Evolutionary conservation across 1,140 invertebrate species (phyloP), one percentile per base, ranked within the genome.

Genomic region (Macrobrachium nipponense): DNA sequence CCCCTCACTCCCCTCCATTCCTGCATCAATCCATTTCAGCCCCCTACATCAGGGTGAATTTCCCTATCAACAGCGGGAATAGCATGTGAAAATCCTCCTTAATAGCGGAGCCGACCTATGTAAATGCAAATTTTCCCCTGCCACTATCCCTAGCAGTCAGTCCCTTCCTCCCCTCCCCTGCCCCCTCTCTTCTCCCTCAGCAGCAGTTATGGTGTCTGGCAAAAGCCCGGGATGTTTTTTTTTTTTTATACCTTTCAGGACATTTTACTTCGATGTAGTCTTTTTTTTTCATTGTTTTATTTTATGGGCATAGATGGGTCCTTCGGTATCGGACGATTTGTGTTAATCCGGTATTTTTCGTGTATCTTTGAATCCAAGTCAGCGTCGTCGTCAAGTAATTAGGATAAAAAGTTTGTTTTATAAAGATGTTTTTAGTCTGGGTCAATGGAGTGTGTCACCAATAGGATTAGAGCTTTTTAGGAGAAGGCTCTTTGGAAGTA

Each of bases 41-140:
- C 51, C 66, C 66, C 66, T 27, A 68, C 66, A 68, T 68, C 66
- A 68, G 27, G 66, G 20, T 23, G 66, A 68, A 68, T 68, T 68
- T 68, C 66, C 66, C 66, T 68, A 68, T 68, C 66, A 68, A 68
- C 66, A 18, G 27, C 66, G 15, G 66, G 66, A 68, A 68, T 68
- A 27, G 66, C 66, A 68, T 68, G 66, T 23, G 66, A 68, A 68
- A 68, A 68, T 68, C 66, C 66, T 18, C 66, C 66, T 68, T 51
- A 68, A 68, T 68, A 68, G 66, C n/a, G 66, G 66, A 68, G 66
- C 20, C 66, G 66, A 68, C 66, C 66, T 68, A 68, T 68, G 66
- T 68, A 68, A 68, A 68, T 68, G 66, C 66, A 68, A 68, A 68
- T 68, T 23, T 68, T 68, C 66, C n/a, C 66, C 66, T 68, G 66